Conservation (phyloP, 2,113 vertebrate species). For the Chamaetylas fuelleborni region DNA sequence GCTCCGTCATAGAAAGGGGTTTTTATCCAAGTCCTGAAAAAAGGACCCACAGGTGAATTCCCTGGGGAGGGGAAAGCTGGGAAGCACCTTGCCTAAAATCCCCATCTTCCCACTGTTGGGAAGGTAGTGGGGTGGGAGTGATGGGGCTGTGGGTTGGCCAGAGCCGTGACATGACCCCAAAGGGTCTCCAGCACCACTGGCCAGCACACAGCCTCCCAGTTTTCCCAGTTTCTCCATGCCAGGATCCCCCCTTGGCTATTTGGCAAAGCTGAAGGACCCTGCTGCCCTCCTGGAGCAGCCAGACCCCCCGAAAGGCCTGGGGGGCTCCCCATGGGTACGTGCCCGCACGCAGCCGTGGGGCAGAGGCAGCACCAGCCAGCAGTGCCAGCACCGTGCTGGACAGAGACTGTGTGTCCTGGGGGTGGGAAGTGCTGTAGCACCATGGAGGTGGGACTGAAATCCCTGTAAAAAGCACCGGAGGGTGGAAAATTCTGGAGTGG, state of each 20-base stretch:
- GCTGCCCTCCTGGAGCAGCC: slow-evolving; percentile 32
- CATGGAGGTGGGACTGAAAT: background rate
- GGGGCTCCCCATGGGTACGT: background rate
- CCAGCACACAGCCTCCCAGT: background rate
- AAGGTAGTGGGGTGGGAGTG: background rate
- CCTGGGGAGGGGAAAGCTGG: background rate
- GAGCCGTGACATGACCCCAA: background rate
- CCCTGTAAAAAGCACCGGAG: background rate
- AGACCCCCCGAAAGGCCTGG: background rate
- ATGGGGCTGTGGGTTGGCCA: background rate
- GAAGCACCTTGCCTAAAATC: slow-evolving; percentile 18
- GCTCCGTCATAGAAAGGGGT: slow-evolving; percentile 10
- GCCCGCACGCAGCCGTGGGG: background rate
- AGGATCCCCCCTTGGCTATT: slow-evolving; percentile 1
- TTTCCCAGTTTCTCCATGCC: background rate
- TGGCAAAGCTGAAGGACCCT: slow-evolving; percentile 31
- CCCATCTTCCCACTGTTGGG: background rate
- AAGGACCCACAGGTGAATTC: background rate
- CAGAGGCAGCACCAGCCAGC: slow-evolving; percentile 7
- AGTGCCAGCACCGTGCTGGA: background rate
- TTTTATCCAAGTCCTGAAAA: slow-evolving; percentile 20
- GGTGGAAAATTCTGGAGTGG: background rate
- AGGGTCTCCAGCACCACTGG: background rate
- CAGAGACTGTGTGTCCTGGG: background rate
- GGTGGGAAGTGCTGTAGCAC: slow-evolving; percentile 4